Base-by-base conservation (phyloP, 2,113 vertebrate genomes). In the Toxotes chatareus region DNA sequence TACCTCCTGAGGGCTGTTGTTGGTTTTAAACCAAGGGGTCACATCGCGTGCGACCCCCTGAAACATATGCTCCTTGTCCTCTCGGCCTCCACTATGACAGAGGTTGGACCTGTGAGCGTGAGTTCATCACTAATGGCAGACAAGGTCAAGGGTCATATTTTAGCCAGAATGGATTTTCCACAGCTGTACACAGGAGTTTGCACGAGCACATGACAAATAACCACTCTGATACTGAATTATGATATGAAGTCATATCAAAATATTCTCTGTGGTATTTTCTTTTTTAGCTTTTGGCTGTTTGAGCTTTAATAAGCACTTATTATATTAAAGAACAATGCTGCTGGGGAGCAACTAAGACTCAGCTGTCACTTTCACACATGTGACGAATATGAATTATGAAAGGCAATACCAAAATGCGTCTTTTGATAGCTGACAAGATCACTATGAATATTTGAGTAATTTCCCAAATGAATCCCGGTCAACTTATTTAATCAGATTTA, bases 71-170 rank as follows among this genome's bases (percentile, higher is more conserved):
- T 87, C 73, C 79, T 60, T 70, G 76, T 82, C 73, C 90, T 79
- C 51, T 59, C 6, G 23, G 81, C 73, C 71, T 83, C 76, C 77
- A 46, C 75, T 55, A 56, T 66, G 73, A 86, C 69, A 38, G 68
- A 75, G 75, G 73, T 74, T 63, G 63, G 79, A 81, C 76, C 76
- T 31, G 17, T 46, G 77, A 65, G 83, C 8, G 16, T 56, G 64
- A 88, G 82, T 83, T 83, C 87, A 76, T 73, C 36, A 34, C 84
- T 86, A 84, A 92, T 82, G 85, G 72, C 87, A 79, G 88, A 73
- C 0, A 2, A 80, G 87, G 86, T 89, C 80, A 21, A 65, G 34
- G 88, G 81, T 92, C 83, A 49, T 17, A 59, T 85, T 62, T 83
- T 76, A 86, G 76, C 64, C 76, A 46, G 69, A 67, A 88, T 88